phyloP scores from a whole-genome alignment of 1,140 invertebrate species.

The Atta cephalotes region DNA sequence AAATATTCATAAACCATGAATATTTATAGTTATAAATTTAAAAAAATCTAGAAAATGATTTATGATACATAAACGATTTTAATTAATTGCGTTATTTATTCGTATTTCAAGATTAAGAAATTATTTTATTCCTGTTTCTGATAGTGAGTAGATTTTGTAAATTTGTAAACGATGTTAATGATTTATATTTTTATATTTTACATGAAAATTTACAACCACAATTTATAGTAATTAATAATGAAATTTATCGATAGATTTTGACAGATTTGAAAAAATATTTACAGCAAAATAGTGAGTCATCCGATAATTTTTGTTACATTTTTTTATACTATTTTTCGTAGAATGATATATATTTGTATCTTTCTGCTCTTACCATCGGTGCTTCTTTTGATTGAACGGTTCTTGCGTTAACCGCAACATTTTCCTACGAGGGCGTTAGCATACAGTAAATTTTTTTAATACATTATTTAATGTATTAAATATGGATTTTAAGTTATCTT shows the following conservation, averaged over 20 bases:
- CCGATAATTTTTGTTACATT: background rate
- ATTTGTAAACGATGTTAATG: no score
- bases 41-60: no score
- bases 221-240: background rate
- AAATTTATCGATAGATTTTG: background rate
- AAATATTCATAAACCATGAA: no score
- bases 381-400: background rate
- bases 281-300: background rate
- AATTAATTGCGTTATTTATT: no score
- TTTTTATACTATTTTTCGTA: background rate
- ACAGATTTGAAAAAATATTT: background rate
- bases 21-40: no score
- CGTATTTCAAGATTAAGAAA: no score
- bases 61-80: no score
- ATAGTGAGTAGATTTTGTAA: no score
- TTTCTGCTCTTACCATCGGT: background rate
- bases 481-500: background rate
- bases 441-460: background rate
- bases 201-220: no score
- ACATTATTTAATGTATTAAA: background rate
- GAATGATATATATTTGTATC: background rate
- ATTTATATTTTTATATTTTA: no score
- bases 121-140: no score
- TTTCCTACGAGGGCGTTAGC: background rate
- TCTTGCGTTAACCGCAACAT: background rate